Conservation (phyloP, 2,888 invertebrate genomes). For the Pterostichus niger region DNA sequence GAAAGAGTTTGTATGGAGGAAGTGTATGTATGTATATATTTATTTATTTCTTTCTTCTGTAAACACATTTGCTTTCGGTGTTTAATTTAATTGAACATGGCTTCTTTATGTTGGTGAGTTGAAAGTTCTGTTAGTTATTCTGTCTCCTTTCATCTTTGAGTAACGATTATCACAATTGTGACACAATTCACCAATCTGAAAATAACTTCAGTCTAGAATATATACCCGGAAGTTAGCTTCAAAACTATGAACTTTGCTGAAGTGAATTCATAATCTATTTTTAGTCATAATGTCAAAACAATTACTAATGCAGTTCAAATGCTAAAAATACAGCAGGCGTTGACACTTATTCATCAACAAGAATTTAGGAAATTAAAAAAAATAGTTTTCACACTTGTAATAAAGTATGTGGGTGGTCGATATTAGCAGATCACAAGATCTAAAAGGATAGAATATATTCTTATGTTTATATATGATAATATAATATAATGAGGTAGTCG, state of each 20-base stretch:
- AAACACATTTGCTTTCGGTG: neutral
- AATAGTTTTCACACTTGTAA: too few species aligned
- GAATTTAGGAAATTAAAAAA: too few species aligned
- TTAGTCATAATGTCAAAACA: constrained; percentile 29
- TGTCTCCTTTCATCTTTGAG: constrained; percentile 26
- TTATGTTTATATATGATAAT: too few species aligned
- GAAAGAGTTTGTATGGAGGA: too few species aligned
- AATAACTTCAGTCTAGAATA: constrained; percentile 27
- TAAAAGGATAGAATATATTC: too few species aligned
- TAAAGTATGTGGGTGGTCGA: too few species aligned
- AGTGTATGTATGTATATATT: too few species aligned
- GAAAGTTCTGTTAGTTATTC: neutral
- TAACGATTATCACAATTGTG: constrained; percentile 25
- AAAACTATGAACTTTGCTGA: constrained; percentile 34
- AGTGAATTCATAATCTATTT: constrained; percentile 29
- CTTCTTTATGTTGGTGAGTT: neutral
- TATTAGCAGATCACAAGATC: too few species aligned
- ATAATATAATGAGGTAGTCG: too few species aligned
- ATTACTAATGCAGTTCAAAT: constrained; percentile 39
- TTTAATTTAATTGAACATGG: constrained; percentile 1
- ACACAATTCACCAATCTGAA: constrained; percentile 21
- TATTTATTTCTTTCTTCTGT: too few species aligned
- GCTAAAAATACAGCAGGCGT: neutral
- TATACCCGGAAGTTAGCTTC: constrained; percentile 20
- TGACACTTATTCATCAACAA: constrained; percentile 9